Conservation (phyloP, 2,888 invertebrate species). For the Pseudanteris insignis region DNA sequence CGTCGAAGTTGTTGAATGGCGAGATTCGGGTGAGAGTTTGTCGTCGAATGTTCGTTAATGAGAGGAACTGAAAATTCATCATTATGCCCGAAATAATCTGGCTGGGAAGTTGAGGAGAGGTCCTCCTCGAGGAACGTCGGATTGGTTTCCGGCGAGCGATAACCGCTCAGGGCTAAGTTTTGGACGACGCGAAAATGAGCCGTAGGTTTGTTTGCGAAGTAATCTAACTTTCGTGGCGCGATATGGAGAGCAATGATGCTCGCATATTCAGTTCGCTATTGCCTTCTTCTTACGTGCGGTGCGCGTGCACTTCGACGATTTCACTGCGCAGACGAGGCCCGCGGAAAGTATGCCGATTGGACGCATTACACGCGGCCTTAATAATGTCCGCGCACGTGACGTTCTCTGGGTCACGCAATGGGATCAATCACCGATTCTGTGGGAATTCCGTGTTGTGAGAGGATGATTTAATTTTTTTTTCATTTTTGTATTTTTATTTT, state of each 20-base stretch:
- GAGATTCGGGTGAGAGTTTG: not conserved
- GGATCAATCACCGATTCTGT: constrained; percentile 22
- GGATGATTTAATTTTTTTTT: no score
- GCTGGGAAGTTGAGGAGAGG: constrained; percentile 24
- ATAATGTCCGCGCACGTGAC: constrained; percentile 37
- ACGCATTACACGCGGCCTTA: constrained; percentile 41
- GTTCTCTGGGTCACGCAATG: constrained; percentile 37
- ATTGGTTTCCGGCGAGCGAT: constrained; percentile 30
- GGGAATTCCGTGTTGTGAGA: no score
- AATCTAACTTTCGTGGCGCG: constrained; percentile 53
- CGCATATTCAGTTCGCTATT: constrained; percentile 27
- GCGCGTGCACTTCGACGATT: constrained; percentile 46
- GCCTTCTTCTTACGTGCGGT: constrained; percentile 16
- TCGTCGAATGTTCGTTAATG: constrained; percentile 16
- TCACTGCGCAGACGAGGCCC: constrained; percentile 46
- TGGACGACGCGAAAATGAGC: constrained; percentile 40
- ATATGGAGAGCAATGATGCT: constrained; percentile 22
- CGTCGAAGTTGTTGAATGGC: not conserved
- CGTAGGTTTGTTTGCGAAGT: constrained; percentile 46
- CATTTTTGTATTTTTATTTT: no score
- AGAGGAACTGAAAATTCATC: constrained; percentile 24
- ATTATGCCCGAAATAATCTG: constrained; percentile 33
- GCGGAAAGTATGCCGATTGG: constrained; percentile 59
- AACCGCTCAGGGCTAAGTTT: constrained; percentile 30
- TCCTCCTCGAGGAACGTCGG: constrained; percentile 7